Percentiles rank a stretch among this genome's conserved stretches.
Conservation (phyloP, 1,140 invertebrate genomes). For the Apis florea region DNA sequence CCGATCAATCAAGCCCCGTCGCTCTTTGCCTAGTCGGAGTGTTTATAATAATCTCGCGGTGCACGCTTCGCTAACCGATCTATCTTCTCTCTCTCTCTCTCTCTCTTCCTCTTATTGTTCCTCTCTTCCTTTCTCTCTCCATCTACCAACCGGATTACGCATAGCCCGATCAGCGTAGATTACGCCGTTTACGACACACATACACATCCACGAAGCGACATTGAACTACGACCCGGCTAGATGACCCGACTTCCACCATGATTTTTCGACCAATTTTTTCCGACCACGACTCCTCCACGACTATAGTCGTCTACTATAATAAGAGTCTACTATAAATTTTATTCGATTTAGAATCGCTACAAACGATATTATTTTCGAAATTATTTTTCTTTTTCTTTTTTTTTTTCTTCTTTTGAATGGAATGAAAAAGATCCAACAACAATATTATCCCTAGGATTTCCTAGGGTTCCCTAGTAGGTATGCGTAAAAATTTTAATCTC, state of each 20-base stretch:
- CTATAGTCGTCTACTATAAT: too few relatives aligned
- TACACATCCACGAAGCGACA: constrained; percentile 35
- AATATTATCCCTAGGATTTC: too few relatives aligned
- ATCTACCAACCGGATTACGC: constrained; percentile 40
- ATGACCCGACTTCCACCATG: constrained; percentile 46
- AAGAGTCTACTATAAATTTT: too few relatives aligned
- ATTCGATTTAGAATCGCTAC: too few relatives aligned
- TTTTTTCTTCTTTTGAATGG: too few relatives aligned
- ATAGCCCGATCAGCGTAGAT: constrained; percentile 44
- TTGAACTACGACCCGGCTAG: constrained; percentile 60
- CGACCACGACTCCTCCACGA: background rate
- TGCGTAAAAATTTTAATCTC: too few relatives aligned
- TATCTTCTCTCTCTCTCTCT: background rate
- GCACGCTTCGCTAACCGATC: background rate
- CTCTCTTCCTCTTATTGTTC: background rate
- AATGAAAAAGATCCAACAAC: too few relatives aligned
- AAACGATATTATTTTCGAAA: too few relatives aligned
- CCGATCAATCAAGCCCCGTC: constrained; percentile 3
- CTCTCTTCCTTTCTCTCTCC: background rate
- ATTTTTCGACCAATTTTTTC: background rate
- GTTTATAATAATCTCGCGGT: constrained; percentile 14
- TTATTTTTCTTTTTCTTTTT: too few relatives aligned
- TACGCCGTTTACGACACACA: constrained; percentile 55
- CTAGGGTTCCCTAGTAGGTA: too few relatives aligned
- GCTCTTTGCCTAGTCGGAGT: background rate